Base-by-base conservation (phyloP, 2,888 invertebrate species). In the Noctua fimbriata region DNA sequence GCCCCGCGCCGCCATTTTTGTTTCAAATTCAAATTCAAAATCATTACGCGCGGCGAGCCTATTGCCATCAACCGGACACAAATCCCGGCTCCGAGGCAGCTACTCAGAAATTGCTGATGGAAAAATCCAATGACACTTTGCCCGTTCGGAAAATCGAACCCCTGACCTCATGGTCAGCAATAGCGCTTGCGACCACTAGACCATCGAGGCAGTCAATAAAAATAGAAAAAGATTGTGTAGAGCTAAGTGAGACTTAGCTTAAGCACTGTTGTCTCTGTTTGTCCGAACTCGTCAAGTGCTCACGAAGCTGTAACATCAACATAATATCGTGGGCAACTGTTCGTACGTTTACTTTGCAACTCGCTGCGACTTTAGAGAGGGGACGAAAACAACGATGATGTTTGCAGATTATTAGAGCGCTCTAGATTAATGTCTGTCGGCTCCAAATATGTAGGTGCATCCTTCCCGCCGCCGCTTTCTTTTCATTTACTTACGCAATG, bases 401-500 rank as follows among this genome's bases (percentile, higher is more conserved):
- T 36, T 81, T 36, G 36, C 58, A 63, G 60, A 79, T 78, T 28
- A 49, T 52, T 49, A 16, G 12, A 18, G 12, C 70, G 36, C 32
- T 74, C 36, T n/a, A 73, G 3, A 63, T 75, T 47, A 32, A 69
- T n/a, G 69, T 28, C 32, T 36, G 24, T n/a, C 28, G 7, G 21
- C 14, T 52, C n/a, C 18, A 67, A 28, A 49, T 14, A 52, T 6
- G 21, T 21, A 28, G 58, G 52, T 63, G 24, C 28, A 24, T 63
- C n/a, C 41, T 67, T 21, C 7, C 24, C 41, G 67, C 32, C 55
- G 81, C 41, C 41, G 52, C 74, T 84, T 87, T 84, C 88, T 79
- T 73, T 65, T 52, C 10, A 65, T 55, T 21, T n/a, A 69, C 49
- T 71, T 55, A 60, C 52, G 52, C 21, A 71, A 65, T 85, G 44